phyloP scores from a whole-genome alignment of 2,888 invertebrate species.

The Polyommatus icarus region DNA sequence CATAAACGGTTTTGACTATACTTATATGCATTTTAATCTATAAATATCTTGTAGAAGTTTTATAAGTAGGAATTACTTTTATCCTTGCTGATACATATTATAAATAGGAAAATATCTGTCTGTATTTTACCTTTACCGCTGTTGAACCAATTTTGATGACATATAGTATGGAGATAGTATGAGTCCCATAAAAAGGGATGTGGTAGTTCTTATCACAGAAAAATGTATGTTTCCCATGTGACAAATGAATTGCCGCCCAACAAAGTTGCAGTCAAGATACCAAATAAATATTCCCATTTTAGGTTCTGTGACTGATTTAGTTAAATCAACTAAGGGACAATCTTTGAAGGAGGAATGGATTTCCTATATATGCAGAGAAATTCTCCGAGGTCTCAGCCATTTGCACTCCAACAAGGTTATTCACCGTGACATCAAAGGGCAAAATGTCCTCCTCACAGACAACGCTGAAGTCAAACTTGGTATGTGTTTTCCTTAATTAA shows the following conservation, averaged over 20 bases:
- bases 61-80: not conserved
- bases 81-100: not conserved
- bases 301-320: constrained; percentile 98
- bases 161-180: not conserved
- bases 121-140: too few species aligned
- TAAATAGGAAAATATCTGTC: too few species aligned
- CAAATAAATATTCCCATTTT: constrained; percentile 42
- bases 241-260: not conserved
- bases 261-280: not conserved
- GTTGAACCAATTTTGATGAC: too few species aligned
- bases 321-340: constrained; percentile 99
- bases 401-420: constrained; percentile 99
- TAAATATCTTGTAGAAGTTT: too few species aligned
- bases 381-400: constrained; percentile 96
- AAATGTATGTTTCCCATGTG: not conserved
- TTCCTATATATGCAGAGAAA: constrained; percentile 98
- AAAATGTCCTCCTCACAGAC: constrained; percentile 99
- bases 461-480: constrained; percentile 99
- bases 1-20: too few species aligned
- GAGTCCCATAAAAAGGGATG: not conserved
- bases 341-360: constrained; percentile 99
- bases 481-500: constrained; percentile 56
- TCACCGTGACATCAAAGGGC: constrained; percentile 99
- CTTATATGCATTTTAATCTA: too few species aligned
- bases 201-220: not conserved